Percentiles rank a stretch among this genome's conserved stretches.
Evolutionary conservation across 2,113 vertebrate species (phyloP).

Genomic region (Brachypodius melanocephalos): DNA sequence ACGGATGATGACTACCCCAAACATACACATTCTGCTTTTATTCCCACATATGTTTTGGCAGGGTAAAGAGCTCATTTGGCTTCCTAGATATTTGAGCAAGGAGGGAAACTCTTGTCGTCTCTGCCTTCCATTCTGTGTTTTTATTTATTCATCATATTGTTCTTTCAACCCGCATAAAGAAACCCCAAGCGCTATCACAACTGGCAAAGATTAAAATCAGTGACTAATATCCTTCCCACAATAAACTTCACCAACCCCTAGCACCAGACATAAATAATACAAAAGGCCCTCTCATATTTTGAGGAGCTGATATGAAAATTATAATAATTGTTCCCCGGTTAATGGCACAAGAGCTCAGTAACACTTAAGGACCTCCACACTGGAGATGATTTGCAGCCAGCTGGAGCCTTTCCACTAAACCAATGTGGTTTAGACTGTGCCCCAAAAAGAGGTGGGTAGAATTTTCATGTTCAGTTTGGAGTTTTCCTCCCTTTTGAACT

Average conservation of each 20-base stretch:
- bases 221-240: background rate
- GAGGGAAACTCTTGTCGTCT: background rate
- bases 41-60: slow-evolving; percentile 6
- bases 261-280: background rate
- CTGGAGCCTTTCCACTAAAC: background rate
- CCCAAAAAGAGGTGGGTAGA: background rate
- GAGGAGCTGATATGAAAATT: background rate
- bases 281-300: background rate
- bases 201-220: background rate
- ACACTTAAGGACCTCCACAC: slow-evolving; percentile 2
- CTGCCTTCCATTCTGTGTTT: background rate
- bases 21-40: background rate
- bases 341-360: background rate
- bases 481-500: background rate
- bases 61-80: background rate
- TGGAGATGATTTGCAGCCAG: slow-evolving; percentile 17
- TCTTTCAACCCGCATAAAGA: background rate
- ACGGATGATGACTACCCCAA: background rate
- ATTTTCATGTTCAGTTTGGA: background rate
- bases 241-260: background rate
- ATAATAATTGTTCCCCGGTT: background rate
- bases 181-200: background rate
- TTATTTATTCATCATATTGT: slow-evolving; percentile 20
- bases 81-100: background rate
- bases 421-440: background rate